Percentiles rank a stretch among this genome's conserved stretches.
Conservation (phyloP, 2,888 invertebrate species). For the Geophilus truncorum region DNA sequence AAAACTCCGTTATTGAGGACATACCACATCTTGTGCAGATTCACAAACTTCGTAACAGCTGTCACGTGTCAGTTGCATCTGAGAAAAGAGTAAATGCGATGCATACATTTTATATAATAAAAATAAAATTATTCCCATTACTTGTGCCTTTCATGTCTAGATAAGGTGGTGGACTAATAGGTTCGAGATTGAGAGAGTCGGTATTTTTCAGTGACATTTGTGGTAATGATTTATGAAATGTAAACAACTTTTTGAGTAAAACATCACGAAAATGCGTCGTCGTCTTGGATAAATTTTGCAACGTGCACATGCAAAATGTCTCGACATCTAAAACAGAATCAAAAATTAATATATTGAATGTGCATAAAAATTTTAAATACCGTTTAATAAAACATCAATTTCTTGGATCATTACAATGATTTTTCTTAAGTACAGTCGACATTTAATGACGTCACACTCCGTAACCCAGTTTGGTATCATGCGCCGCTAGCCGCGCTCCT, state of each 20-base stretch:
- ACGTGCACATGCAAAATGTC: background rate
- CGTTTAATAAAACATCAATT: background rate
- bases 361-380: background rate
- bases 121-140: background rate
- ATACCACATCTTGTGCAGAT: background rate
- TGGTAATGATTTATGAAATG: background rate
- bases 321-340: background rate
- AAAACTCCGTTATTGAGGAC: constrained; percentile 7
- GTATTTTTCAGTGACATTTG: background rate
- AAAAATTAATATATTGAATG: background rate
- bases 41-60: background rate
- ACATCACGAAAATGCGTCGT: background rate
- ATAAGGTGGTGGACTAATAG: background rate
- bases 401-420: no score
- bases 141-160: background rate
- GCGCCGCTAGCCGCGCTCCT: background rate
- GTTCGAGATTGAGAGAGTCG: background rate
- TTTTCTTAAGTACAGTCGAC: background rate
- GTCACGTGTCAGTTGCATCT: background rate
- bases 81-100: background rate
- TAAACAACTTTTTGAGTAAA: background rate
- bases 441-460: background rate
- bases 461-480: background rate
- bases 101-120: background rate
- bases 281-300: background rate